These are phyloP conservation scores for Drosophila mayaguana DNA, from an alignment of 2,888 invertebrate genomes.

Conservation along the genomic window DNA sequence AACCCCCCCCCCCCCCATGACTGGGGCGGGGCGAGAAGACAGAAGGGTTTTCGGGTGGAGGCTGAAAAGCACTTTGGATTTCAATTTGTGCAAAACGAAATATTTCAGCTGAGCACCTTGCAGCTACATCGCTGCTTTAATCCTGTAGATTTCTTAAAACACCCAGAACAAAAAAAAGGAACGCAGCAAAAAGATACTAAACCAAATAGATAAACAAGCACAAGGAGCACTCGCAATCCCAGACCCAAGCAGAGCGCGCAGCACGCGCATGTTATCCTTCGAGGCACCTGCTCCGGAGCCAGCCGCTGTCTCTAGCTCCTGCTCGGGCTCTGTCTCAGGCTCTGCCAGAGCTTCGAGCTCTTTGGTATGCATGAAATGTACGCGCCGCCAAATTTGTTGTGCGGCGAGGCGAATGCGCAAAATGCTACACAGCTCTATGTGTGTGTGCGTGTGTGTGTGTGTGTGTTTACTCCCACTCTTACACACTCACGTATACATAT, in stretches of 20 bases:
- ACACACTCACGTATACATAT: conserved; percentile 70
- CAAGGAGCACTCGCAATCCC: conserved; percentile 48
- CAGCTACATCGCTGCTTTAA: conserved; percentile 67
- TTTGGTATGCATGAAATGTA: conserved; percentile 82
- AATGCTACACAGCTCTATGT: conserved; percentile 43
- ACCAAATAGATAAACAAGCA: conserved; percentile 79
- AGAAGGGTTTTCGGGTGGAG: conserved; percentile 42
- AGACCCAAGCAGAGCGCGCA: conserved; percentile 37
- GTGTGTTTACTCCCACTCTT: conserved; percentile 30
- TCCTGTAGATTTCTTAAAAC: conserved; percentile 75
- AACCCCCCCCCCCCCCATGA: no score
- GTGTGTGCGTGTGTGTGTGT: conserved; percentile 17
- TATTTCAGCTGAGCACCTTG: conserved; percentile 79
- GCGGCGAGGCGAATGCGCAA: conserved; percentile 79
- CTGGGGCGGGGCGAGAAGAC: no score
- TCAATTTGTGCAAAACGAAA: conserved; percentile 80
- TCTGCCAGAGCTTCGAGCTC: conserved; percentile 54
- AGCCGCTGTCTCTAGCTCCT: conserved; percentile 1
- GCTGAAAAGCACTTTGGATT: conserved; percentile 81
- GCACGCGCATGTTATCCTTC: conserved; percentile 77
- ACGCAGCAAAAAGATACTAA: conserved; percentile 40
- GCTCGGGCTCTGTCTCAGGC: conserved; percentile 10
- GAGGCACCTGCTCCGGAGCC: conserved; percentile 70
- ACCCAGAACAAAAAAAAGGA: conserved; percentile 4
- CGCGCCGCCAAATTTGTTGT: conserved; percentile 80